Conservation (phyloP, 2,113 vertebrate species). For the Oxyruncus cristatus region DNA sequence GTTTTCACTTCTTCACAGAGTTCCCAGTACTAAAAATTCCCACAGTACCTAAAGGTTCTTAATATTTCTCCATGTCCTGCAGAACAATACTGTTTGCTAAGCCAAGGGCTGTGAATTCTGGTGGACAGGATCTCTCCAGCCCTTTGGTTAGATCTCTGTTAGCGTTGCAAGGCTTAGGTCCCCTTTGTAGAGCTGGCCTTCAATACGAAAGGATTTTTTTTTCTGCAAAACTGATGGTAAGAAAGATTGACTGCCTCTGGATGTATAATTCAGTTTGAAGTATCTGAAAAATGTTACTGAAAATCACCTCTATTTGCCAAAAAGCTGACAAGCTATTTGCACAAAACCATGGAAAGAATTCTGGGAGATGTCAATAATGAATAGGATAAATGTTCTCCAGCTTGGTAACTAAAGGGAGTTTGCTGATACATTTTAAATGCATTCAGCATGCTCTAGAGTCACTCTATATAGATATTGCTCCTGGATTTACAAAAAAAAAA, state of each 20-base stretch:
- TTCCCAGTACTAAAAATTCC: background rate
- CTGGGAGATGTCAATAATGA: constrained; percentile 47
- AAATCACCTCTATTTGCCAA: constrained; percentile 41
- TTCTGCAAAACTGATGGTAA: constrained; percentile 22
- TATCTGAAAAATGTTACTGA: constrained; percentile 31
- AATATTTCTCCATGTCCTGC: background rate
- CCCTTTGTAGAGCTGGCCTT: background rate
- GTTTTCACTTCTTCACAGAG: background rate
- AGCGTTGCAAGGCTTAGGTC: background rate
- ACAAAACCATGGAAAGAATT: constrained; percentile 15
- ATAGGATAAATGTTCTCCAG: constrained; percentile 31
- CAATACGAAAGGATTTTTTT: background rate
- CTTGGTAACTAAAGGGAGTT: constrained; percentile 19
- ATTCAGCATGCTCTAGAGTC: background rate
- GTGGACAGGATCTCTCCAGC: background rate
- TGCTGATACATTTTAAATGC: constrained; percentile 21
- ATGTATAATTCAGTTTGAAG: constrained; percentile 45
- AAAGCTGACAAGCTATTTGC: constrained; percentile 49
- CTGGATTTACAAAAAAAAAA: background rate
- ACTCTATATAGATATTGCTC: background rate
- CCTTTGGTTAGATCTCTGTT: background rate
- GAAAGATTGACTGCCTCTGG: constrained; percentile 25
- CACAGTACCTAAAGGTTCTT: background rate
- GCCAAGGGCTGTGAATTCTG: background rate
- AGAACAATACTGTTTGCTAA: background rate